These are phyloP conservation scores for Sinopyrophorus schimmeli DNA, from an alignment of 2,888 invertebrate genomes.

Conservation along the genomic window DNA sequence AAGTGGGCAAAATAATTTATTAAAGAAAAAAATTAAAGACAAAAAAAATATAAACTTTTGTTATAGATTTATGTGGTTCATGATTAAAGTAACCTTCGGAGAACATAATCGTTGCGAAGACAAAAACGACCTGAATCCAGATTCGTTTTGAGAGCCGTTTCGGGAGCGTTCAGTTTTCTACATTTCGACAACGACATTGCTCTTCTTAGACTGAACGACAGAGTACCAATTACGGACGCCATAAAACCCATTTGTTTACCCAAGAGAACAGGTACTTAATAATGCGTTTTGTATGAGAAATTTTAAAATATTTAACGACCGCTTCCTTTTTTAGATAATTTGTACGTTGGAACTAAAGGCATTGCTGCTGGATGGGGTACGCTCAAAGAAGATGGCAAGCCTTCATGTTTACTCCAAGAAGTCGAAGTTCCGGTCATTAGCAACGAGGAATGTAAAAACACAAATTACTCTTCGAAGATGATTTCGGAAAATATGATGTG, in stretches of 20 bases:
- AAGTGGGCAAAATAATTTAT: too few relatives aligned
- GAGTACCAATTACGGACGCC: conserved; percentile 75
- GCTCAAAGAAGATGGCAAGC: conserved; percentile 80
- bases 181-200: conserved; percentile 91
- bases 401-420: conserved; percentile 80
- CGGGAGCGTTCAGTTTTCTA: conserved; percentile 79
- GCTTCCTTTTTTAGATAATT: conserved; percentile 59
- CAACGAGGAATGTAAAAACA: conserved; percentile 73
- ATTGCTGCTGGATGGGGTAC: conserved; percentile 89
- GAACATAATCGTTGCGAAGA: conserved; percentile 84
- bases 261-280: conserved; percentile 60
- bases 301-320: too few relatives aligned
- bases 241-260: conserved; percentile 86
- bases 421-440: conserved; percentile 77
- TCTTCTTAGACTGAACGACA: conserved; percentile 76
- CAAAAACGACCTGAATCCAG: conserved; percentile 74
- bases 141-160: conserved; percentile 75
- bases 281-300: too few relatives aligned
- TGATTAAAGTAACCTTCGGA: conserved; percentile 87
- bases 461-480: conserved; percentile 81
- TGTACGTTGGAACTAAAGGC: conserved; percentile 73
- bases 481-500: conserved; percentile 89
- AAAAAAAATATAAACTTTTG: too few relatives aligned
- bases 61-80: conserved; percentile 88
- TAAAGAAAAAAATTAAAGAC: too few relatives aligned